A percentile compares a stretch with the other conserved stretches of the same genome.
Evolutionary conservation across 2,113 vertebrate species (phyloP).

Genomic region (Neolamprologus caudopunctatus): DNA sequence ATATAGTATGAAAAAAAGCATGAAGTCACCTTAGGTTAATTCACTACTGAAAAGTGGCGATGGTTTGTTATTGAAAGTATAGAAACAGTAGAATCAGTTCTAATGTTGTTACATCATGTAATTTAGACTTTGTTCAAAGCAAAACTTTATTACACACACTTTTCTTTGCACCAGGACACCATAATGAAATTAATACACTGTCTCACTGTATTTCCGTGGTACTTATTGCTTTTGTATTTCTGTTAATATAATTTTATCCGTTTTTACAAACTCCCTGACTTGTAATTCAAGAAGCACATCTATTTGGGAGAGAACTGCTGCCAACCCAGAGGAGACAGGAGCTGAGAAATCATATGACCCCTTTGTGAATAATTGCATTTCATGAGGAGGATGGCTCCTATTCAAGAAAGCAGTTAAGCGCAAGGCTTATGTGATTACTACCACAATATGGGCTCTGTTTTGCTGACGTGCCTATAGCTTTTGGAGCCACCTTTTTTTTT

Average conservation of each 20-base stretch:
- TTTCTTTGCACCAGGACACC: background rate
- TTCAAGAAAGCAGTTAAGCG: constrained; percentile 55
- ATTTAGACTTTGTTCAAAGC: background rate
- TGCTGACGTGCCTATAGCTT: background rate
- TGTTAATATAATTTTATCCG: background rate
- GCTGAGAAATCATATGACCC: constrained; percentile 58
- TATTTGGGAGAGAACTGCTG: background rate
- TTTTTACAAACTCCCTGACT: background rate
- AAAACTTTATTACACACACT: background rate
- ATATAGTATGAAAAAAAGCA: background rate
- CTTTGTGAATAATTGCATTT: constrained; percentile 63
- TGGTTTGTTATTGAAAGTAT: background rate
- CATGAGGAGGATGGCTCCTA: constrained; percentile 43
- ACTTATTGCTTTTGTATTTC: background rate
- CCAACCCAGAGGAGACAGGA: background rate
- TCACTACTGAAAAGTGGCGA: background rate
- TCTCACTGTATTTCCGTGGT: background rate
- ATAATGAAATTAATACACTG: background rate
- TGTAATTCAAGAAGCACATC: background rate
- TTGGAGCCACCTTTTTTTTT: background rate
- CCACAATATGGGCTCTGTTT: constrained; percentile 65
- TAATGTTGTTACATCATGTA: background rate
- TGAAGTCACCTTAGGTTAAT: background rate
- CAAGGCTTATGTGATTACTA: constrained; percentile 70
- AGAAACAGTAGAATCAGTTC: background rate